These are phyloP conservation scores for Lysandra coridon DNA, from an alignment of 2,888 invertebrate species.

Conservation along the genomic window DNA sequence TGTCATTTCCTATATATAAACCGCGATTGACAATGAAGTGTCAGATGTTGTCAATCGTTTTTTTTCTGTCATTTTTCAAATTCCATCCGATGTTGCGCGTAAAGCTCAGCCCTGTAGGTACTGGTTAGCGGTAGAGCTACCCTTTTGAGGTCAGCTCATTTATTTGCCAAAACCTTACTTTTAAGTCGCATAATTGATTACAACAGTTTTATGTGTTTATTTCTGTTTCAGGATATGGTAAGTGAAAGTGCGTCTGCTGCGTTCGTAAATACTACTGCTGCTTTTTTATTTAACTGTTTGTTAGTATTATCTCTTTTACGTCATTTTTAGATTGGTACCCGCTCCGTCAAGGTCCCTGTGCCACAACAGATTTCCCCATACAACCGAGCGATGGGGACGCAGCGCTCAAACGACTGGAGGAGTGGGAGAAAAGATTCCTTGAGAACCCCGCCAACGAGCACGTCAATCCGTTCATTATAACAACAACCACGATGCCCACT, in stretches of 20 bases:
- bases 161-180: no score
- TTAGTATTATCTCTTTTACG: neutral
- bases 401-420: neutral
- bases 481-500: neutral
- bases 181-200: neutral
- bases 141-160: no score
- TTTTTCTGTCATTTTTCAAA: no score
- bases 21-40: no score
- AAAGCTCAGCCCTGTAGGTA: no score
- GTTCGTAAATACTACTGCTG: no score
- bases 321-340: slow-evolving; percentile 35
- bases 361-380: neutral
- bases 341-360: slow-evolving; percentile 32
- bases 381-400: slow-evolving; percentile 6
- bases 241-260: neutral
- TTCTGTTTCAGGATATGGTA: slow-evolving; percentile 34
- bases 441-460: neutral
- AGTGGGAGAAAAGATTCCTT: slow-evolving; percentile 6
- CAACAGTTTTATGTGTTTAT: neutral
- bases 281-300: neutral
- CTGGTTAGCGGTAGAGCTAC: no score
- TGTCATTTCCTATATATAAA: no score
- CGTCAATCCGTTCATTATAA: neutral
- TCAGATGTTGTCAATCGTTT: no score
- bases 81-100: no score